phyloP scores from a whole-genome alignment of 2,113 vertebrate genomes.

The Microtus pennsylvanicus region DNA sequence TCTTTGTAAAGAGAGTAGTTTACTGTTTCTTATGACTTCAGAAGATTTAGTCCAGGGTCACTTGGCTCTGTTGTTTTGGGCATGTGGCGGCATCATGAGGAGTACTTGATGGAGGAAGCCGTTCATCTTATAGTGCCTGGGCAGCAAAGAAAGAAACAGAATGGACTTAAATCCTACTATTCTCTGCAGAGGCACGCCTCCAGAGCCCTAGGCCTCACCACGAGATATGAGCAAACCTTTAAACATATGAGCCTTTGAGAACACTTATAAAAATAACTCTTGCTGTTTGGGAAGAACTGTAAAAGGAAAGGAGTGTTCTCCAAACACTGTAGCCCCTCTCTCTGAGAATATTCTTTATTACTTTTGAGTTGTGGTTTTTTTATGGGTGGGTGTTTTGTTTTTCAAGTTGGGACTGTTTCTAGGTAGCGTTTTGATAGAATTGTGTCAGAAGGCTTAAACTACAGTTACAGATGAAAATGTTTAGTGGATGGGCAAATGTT shows the following conservation, averaged over 20 bases:
- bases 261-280: not conserved
- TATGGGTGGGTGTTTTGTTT: not conserved
- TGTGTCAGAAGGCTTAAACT: slow-evolving; percentile 5
- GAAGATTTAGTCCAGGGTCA: not conserved
- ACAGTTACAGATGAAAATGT: not conserved
- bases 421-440: slow-evolving; percentile 29
- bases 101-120: not conserved
- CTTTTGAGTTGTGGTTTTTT: not conserved
- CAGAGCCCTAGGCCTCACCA: not conserved
- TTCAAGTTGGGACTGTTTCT: not conserved
- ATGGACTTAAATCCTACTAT: not conserved
- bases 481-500: slow-evolving; percentile 48
- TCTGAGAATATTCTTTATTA: slow-evolving; percentile 8
- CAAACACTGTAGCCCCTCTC: slow-evolving; percentile 1
- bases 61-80: not conserved
- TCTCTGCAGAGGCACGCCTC: not conserved
- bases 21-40: not conserved
- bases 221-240: too few species aligned
- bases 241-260: not conserved
- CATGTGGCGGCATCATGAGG: too few species aligned
- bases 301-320: not conserved
- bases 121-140: not conserved
- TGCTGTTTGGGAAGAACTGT: not conserved
- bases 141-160: not conserved
- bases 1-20: not conserved